Evolutionary conservation across 2,888 invertebrate species (phyloP), one percentile per base, ranked within the genome.

Genomic region (Meteorus cinctellus): DNA sequence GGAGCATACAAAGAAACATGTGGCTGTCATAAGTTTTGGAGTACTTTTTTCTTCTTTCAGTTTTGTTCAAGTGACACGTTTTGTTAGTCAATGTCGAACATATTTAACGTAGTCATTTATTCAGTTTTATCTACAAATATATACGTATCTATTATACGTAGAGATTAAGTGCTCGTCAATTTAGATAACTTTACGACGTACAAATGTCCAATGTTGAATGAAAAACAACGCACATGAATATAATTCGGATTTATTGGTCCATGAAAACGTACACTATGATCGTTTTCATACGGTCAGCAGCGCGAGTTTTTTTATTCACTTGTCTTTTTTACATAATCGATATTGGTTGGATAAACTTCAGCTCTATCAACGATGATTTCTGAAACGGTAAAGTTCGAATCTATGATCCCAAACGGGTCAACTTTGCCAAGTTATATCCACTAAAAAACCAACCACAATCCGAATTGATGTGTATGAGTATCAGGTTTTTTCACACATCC

Each of bases 361-460:
- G 55, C 19, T 55, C 19, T 19, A 19, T 55, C 19, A 19, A 68
- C 62, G 75, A 69, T 77, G 69, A 77, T 77, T 77, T 60, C 51
- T 75, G 70, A 74, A 77, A 77, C 72, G 77, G 67, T 77, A 72
- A 77, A 77, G 72, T 77, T 75, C 65, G 68, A 77, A 75, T 72
- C 75, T 75, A 77, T 75, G 74, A 63, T 45, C 63, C 62, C 55
- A 24, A n/a, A 69, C 63, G 72, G 72, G 68, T 65, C 68, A 69
- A 66, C 74, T 75, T 72, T 72, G 69, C 68, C 45, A 68, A 14
- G 8, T 8, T 55, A 55, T 55, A 19, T 48, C n/a, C 5, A n/a
- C 6, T 55, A 8, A 55, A n/a, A 55, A 55, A 19, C 19, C 19
- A n/a, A 55, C 19, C 19, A 55, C 19, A 55, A 55, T 8, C 19